A percentile compares a stretch with the other conserved stretches of the same genome.
Conservation (phyloP, 2,113 vertebrate species). For the Charina bottae region DNA sequence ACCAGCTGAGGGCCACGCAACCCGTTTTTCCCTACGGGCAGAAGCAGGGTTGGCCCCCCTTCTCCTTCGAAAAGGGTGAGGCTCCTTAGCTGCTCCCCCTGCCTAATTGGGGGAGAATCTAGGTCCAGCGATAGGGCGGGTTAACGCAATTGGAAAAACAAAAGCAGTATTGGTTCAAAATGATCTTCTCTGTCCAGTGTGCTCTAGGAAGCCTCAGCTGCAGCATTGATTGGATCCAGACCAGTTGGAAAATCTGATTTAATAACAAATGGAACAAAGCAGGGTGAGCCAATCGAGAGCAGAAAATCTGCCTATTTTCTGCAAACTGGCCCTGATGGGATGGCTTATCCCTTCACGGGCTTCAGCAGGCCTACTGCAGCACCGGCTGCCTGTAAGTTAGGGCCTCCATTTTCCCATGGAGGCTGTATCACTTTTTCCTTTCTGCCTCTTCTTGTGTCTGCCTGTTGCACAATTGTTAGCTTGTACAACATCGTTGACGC, state of each 20-base stretch:
- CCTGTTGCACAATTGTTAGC: neutral
- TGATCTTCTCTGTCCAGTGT: accelerated
- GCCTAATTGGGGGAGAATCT: too few relatives aligned
- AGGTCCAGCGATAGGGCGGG: too few relatives aligned
- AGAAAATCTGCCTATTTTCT: neutral
- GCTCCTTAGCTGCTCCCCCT: neutral
- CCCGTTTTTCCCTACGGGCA: neutral
- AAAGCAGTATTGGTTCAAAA: accelerated
- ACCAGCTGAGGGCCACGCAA: neutral
- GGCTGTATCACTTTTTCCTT: neutral
- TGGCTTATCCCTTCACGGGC: neutral
- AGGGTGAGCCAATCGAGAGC: neutral
- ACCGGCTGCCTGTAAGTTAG: neutral
- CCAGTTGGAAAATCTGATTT: neutral
- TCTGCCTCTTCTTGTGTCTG: too few relatives aligned
- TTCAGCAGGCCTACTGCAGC: neutral
- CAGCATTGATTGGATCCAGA: neutral
- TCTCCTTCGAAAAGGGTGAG: neutral
- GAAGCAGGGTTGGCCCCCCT: neutral
- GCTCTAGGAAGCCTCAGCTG: neutral
- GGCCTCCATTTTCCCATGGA: neutral
- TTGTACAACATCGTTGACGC: neutral
- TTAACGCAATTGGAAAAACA: neutral
- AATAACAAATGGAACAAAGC: neutral
- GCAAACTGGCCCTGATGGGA: too few relatives aligned